Evolutionary conservation across 2,888 invertebrate species (phyloP).

Genomic region (Rotaria macrura): DNA sequence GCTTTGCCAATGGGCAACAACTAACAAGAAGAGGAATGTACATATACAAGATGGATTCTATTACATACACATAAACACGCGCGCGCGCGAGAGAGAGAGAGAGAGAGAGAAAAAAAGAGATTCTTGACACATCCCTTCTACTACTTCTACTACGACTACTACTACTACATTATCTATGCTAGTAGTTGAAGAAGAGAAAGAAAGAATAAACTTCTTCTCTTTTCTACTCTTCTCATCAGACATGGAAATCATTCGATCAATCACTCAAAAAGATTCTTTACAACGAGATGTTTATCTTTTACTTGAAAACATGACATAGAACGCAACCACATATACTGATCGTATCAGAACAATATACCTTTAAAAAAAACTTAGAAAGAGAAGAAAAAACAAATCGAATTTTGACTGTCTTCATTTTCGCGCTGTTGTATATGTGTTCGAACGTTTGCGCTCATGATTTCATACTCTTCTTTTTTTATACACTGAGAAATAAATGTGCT

Average conservation of each 20-base stretch:
- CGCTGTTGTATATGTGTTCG: not conserved
- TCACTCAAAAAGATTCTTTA: not conserved
- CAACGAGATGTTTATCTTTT: not conserved
- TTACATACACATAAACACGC: not conserved
- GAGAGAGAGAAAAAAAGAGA: not conserved
- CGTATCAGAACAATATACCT: not conserved
- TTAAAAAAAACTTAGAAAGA: not conserved
- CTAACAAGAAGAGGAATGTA: not conserved
- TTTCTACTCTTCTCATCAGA: not conserved
- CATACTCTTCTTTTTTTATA: not conserved
- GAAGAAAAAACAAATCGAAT: not conserved
- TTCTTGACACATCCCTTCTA: not conserved
- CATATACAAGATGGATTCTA: conserved; percentile 20
- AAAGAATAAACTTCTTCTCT: not conserved
- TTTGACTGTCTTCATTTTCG: not conserved
- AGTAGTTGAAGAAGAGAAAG: not conserved
- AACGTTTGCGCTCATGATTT: not conserved
- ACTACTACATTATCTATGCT: not conserved
- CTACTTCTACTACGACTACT: no score
- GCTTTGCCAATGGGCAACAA: conserved; percentile 18
- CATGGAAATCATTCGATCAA: not conserved
- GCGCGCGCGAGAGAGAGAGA: not conserved
- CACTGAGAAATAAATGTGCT: not conserved
- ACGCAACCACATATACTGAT: not conserved
- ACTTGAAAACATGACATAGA: not conserved